A percentile compares a stretch with the other conserved stretches of the same genome.
Evolutionary conservation across 2,797 vertebrate species (phyloP).

Genomic region (Chelon labrosus): DNA sequence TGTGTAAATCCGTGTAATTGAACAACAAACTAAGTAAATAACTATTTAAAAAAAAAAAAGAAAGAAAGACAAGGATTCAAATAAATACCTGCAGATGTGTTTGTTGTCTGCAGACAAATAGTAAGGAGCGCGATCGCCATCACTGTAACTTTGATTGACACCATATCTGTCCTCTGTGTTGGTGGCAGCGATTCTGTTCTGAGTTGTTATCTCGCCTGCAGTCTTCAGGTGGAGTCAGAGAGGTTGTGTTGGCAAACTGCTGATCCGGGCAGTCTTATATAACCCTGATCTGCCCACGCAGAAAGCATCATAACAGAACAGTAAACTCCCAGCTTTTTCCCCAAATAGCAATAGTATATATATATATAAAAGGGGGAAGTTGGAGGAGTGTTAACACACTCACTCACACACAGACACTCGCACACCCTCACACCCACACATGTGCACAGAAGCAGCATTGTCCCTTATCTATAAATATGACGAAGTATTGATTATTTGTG

Average conservation of each 20-base stretch:
- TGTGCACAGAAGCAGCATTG: not conserved
- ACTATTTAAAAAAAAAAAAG: too few relatives aligned
- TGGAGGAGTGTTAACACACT: not conserved
- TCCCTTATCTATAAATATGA: not conserved
- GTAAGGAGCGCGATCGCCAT: conserved; percentile 46
- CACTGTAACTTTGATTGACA: conserved; percentile 49
- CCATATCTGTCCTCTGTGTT: conserved; percentile 59
- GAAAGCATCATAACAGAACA: not conserved
- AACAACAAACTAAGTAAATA: not conserved
- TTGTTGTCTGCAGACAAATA: conserved; percentile 50
- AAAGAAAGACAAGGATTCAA: not conserved
- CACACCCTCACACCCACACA: not conserved
- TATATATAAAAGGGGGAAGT: not conserved
- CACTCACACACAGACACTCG: not conserved
- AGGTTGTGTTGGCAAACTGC: conserved; percentile 14
- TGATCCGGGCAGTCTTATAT: conserved; percentile 35
- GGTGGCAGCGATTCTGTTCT: conserved; percentile 35
- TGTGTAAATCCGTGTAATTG: not conserved
- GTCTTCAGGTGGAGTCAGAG: conserved; percentile 43
- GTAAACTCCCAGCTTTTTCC: conserved; percentile 41
- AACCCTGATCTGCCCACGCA: not conserved
- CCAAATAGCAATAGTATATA: not conserved
- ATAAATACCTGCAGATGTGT: conserved; percentile 65
- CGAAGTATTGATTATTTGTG: not conserved
- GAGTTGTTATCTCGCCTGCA: conserved; percentile 10